Base-by-base conservation (phyloP, 2,888 invertebrate species). In the Eupithecia centaureata region DNA sequence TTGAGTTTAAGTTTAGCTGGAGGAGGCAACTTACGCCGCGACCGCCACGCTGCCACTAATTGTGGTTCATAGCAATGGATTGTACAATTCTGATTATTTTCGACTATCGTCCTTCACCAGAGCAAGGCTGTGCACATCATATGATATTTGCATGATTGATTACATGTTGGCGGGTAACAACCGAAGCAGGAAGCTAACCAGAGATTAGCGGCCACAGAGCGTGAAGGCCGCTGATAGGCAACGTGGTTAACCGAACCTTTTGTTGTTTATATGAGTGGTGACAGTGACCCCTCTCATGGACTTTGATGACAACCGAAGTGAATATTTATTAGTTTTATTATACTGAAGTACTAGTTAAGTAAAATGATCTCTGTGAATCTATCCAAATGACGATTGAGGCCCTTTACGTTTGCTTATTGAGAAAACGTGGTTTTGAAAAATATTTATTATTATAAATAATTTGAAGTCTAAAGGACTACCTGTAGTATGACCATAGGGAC, bases 191-290 rank as follows among this genome's bases (percentile, higher is more conserved):
- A 90, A 89, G 82, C 78, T 12, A 57, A 30, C 67, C 69, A 68
- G 67, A 83, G 87, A 89, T 90, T 88, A 89, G 85, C 80, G 87
- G 76, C 80, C 88, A 76, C 76, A 77, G 76, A 77, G 82, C 89
- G 84, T 90, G 91, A 91, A 91, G 91, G 90, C 76, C 89, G 79
- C 35, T 70, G 84, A 82, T 87, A 88, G 88, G 82, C 73, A 13
- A 18, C 22, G 56, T 57, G 75, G 82, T 88, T 79, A 80, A 42
- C 42, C 47, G 52, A 25, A 2, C n/a, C 10, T 56, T 30, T 18
- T 30, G 56, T 56, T 27, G 8, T 27, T 52, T 15, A 27, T 15
- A 25, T 18, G 52, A 27, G 13, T 52, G 52, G 25, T 52, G 52
- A 27, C 25, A 52, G 27, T 52, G 52, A 52, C 52, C 52, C 15